These are phyloP conservation scores for Cartodere bifasciata DNA, from an alignment of 2,888 invertebrate genomes.

Conservation along the genomic window DNA sequence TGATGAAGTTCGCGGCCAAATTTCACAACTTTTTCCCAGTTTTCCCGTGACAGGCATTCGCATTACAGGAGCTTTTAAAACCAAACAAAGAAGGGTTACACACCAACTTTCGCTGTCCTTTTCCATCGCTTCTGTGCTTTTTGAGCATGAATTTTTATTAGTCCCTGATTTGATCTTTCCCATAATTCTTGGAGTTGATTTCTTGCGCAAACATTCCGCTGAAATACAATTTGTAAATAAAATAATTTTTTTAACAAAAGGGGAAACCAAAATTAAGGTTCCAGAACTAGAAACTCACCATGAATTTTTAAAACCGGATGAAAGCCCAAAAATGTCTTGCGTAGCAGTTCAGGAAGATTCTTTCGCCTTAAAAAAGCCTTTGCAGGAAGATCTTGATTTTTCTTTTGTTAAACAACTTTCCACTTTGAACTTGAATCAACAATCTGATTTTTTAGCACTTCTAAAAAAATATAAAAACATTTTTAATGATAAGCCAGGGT, in stretches of 20 bases:
- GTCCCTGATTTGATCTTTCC: constrained; percentile 6
- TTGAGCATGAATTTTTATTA: constrained; percentile 3
- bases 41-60: constrained; percentile 7
- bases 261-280: not conserved
- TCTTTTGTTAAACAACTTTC: too few species aligned
- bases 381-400: too few species aligned
- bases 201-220: not conserved
- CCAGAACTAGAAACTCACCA: constrained; percentile 4
- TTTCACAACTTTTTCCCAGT: constrained; percentile 2
- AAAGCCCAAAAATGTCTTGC: too few species aligned
- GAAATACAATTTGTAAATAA: not conserved
- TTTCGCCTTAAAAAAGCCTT: too few species aligned
- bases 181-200: constrained; percentile 2
- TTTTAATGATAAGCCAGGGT: constrained; percentile 7
- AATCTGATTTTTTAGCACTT: too few species aligned
- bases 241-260: not conserved
- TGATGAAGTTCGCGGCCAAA: constrained; percentile 1
- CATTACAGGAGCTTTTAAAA: constrained; percentile 4
- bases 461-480: too few species aligned
- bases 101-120: not conserved
- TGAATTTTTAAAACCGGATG: too few species aligned
- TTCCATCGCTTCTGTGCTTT: not conserved
- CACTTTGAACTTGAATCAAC: too few species aligned
- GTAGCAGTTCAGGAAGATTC: too few species aligned
- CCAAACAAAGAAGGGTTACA: not conserved